phyloP scores from a whole-genome alignment of 2,888 invertebrate genomes.

The Dione vanillae region DNA sequence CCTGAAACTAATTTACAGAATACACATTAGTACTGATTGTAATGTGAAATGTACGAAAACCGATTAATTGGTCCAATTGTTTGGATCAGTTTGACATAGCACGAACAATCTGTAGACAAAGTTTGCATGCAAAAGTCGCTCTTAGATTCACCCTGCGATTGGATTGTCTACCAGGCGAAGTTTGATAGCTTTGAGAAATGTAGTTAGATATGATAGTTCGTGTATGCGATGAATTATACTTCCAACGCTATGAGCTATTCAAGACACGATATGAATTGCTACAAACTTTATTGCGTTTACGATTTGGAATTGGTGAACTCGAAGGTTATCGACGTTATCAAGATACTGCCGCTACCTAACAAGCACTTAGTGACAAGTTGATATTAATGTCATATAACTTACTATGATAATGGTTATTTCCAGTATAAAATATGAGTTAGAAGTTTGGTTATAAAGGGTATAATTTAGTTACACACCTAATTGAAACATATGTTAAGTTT shows the following conservation, averaged over 20 bases:
- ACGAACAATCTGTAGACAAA: constrained; percentile 73
- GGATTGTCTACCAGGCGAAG: constrained; percentile 72
- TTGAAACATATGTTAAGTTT: too few species aligned
- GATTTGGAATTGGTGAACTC: constrained; percentile 45
- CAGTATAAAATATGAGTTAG: constrained; percentile 8
- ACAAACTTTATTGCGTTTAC: constrained; percentile 50
- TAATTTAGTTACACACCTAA: too few species aligned
- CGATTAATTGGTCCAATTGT: constrained; percentile 78
- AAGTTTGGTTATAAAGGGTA: too few species aligned
- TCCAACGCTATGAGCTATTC: constrained; percentile 56
- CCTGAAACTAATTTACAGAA: constrained; percentile 18
- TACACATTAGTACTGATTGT: constrained; percentile 37
- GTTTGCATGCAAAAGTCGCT: constrained; percentile 78
- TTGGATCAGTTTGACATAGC: constrained; percentile 73
- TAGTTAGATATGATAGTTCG: constrained; percentile 70
- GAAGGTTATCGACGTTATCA: constrained; percentile 44
- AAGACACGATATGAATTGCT: constrained; percentile 62
- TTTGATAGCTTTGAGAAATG: constrained; percentile 76
- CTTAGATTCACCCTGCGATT: constrained; percentile 67
- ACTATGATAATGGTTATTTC: neutral
- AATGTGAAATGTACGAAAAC: constrained; percentile 57
- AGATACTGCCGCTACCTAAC: constrained; percentile 40
- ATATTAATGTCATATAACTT: constrained; percentile 41
- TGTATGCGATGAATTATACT: constrained; percentile 58
- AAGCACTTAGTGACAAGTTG: constrained; percentile 42